Base-by-base conservation (phyloP, 1,140 invertebrate species). In the Pseudomyrmex cubaensis region DNA sequence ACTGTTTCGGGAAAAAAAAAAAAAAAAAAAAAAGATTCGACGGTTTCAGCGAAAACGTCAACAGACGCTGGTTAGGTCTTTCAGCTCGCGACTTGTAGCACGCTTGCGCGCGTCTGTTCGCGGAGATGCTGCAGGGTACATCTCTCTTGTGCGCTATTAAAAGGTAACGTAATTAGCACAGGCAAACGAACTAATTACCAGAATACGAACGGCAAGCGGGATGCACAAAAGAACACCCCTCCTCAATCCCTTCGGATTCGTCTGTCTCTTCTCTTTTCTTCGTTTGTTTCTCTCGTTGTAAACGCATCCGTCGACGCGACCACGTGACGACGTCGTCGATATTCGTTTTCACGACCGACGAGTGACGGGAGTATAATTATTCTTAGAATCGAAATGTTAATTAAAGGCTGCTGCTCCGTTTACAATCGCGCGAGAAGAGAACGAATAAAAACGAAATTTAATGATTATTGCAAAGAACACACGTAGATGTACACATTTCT, bases 121-220 rank as follows among this genome's bases (percentile, higher is more conserved):
- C 70, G 64, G 54, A 78, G 76, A 78, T 78, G 64, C 54, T 78
- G 82, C 73, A 70, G 69, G 85, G 77, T 84, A 83, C 35, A 35
- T 35, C 5, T 88, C 84, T 87, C 87, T 82, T 88, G 74, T 86
- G 75, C 87, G 84, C 72, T 86, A 89, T 90, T 90, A 92, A 92
- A 91, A 89, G 83, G 88, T 91, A 91, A 91, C 87, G 92, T 94
- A 94, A 94, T 93, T 93, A 93, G 92, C 90, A 90, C 89, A 91
- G 90, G 87, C 93, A 91, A 93, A 93, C 92, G 93, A 93, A 94
- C 93, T 93, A 93, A 94, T 94, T 93, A 94, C 92, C 90, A 93
- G 92, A 92, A 94, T 92, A 82, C 90, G 90, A 91, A 90, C 70
- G 87, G 90, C 91, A 90, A 92, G 90, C 84, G 86, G 77, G 25